These are phyloP conservation scores for Tachina lurida DNA, from an alignment of 2,888 invertebrate species.

Conservation along the genomic window DNA sequence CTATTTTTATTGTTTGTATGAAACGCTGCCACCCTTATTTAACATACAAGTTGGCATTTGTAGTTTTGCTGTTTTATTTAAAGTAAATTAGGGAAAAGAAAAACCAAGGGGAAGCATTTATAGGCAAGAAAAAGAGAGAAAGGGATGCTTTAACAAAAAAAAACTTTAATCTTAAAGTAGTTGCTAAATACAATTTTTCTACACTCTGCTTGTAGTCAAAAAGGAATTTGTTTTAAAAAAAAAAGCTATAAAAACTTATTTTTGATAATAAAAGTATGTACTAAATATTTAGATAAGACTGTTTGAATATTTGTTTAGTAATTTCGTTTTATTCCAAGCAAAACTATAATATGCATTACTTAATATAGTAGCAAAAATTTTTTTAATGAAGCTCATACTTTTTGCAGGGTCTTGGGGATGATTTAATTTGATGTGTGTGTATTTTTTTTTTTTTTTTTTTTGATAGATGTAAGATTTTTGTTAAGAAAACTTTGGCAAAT, in stretches of 20 bases:
- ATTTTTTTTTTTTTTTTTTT: background rate
- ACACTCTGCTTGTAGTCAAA: slow-evolving; percentile 18
- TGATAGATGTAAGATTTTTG: slow-evolving; percentile 14
- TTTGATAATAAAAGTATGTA: slow-evolving; percentile 1
- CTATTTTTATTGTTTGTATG: slow-evolving; percentile 22
- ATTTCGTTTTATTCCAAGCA: slow-evolving; percentile 47
- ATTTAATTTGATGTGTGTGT: slow-evolving; percentile 14
- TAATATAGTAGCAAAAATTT: slow-evolving; percentile 49
- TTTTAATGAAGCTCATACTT: slow-evolving; percentile 44
- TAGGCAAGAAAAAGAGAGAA: slow-evolving; percentile 38
- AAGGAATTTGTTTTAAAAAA: background rate
- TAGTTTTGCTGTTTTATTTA: slow-evolving; percentile 7
- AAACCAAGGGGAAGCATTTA: slow-evolving; percentile 46
- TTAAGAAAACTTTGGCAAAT: slow-evolving; percentile 78
- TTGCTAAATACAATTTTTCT: slow-evolving; percentile 59
- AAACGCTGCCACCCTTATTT: slow-evolving; percentile 39
- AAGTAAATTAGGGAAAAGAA: slow-evolving; percentile 9
- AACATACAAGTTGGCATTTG: slow-evolving; percentile 24
- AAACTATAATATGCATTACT: slow-evolving; percentile 65
- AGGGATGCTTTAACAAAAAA: slow-evolving; percentile 42
- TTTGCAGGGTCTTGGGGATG: slow-evolving; percentile 56
- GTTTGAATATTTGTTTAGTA: slow-evolving; percentile 7
- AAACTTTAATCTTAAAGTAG: slow-evolving; percentile 21
- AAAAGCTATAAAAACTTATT: background rate
- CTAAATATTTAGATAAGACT: background rate